Evolutionary conservation across 2,113 vertebrate species (phyloP), one percentile per base, ranked within the genome.

Genomic region (Blennius ocellaris): DNA sequence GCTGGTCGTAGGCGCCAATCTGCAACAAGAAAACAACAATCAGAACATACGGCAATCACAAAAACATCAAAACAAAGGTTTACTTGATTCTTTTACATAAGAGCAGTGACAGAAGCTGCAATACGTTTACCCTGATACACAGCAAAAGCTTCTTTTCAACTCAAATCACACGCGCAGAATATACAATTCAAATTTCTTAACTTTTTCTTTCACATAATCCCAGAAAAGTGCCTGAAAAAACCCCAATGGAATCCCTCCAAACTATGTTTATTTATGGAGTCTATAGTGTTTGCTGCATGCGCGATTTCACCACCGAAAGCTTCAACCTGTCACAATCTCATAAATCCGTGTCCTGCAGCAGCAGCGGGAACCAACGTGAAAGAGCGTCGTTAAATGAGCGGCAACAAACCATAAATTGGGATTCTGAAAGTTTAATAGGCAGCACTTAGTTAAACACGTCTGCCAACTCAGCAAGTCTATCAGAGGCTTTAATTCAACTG

Each of bases 1-100:
- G 97, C 85, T 99, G 98, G 90, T 99, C 98, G 72, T 99, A 99
- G n/a, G 98, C 98, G 60, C 98, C 98, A 80, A 99, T 99, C 98
- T 99, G 88, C 61, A 83, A 82, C 12, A 86, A 75, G 87, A 59
- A 30, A 30, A 30, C 21, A 30, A 30, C 21, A 30, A 30, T 30
- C 21, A 30, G 21, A 30, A 30, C 21, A 30, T 30, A 30, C 4
- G 21, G 21, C 21, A 30, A 30, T 30, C 4, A 30, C 21, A 30
- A 30, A 30, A 30, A 30, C 21, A 30, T 4, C 21, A 30, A 30
- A 30, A 30, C 21, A 30, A 30, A 30, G 21, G 21, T 30, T 30
- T 30, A 30, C 21, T 30, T 30, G 41, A 43, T 3, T 6, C 61
- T 30, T 39, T 51, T 30, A 30, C 4, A 30, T 30, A 30, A 2